Evolutionary conservation across 2,113 vertebrate species (phyloP), one percentile per base, ranked within the genome.

Genomic region (Ptychochromis oligacanthus): DNA sequence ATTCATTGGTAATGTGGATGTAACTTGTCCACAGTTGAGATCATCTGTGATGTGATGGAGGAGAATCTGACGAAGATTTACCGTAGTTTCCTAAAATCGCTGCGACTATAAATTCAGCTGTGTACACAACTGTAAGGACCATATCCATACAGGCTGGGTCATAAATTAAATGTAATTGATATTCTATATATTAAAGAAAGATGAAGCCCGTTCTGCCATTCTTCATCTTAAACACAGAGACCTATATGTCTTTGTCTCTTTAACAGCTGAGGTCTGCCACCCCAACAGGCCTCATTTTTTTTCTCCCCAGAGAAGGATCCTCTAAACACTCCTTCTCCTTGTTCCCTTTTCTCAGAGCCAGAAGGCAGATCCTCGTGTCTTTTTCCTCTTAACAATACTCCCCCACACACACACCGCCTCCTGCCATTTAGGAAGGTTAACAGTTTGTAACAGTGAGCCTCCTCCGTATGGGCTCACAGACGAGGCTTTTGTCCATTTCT

Each of bases 391-490:
- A 85, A 83, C 89, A 90, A 90, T 90, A 62, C 80, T 76, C 82
- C 36, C 67, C 57, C 89, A 80, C 86, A 61, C 83, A 80, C 67
- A 83, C 87, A 72, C 79, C 43, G 58, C 75, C 84, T 87, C 83
- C 59, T 86, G 79, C 84, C 89, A 91, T 91, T 92, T 91, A 91
- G 79, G 64, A 87, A 83, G 92, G 86, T 90, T 91, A 90, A 87
- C 91, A 94, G 90, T 92, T 94, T 89, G 92, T 91, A 94, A 91
- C 82, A n/a, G 38, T 84, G 83, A 82, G 80, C 90, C 93, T 92
- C 91, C 86, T 93, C 87, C 86, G 18, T 61, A 77, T 61, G 5
- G 79, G 83, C 92, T 84, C 87, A 92, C 89, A 93, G 83, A 91
- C 85, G 12, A 77, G 75, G 82, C 91, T 90, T 92, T 94, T 94